A percentile compares a stretch with the other conserved stretches of the same genome.
Conservation (phyloP, 2,113 vertebrate species). For the Erinaceus europaeus region DNA sequence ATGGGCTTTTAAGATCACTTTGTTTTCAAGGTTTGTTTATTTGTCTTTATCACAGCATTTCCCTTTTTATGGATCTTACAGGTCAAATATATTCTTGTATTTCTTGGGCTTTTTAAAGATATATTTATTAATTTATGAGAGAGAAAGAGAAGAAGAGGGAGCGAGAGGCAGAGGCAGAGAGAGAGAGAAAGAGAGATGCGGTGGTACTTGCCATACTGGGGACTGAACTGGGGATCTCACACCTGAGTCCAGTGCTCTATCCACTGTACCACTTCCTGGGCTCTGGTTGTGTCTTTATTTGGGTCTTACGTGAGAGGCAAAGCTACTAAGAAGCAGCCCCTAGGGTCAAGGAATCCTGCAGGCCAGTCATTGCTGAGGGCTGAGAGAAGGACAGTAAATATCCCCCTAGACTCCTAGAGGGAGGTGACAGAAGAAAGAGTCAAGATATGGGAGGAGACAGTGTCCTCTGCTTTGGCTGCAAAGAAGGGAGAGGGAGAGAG, state of each 20-base stretch:
- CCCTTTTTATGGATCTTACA: neutral
- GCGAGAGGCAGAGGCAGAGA: too few species aligned
- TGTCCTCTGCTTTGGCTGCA: neutral
- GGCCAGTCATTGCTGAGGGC: neutral
- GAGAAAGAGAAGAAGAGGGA: too few species aligned
- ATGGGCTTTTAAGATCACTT: neutral
- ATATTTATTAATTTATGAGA: too few species aligned
- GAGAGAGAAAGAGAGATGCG: too few species aligned
- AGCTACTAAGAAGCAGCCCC: too few species aligned
- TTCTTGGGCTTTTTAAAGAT: too few species aligned
- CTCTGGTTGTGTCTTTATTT: neutral
- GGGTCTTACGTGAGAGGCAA: neutral
- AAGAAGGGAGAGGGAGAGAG: neutral
- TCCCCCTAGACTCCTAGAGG: neutral
- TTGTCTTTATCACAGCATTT: neutral
- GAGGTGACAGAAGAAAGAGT: neutral
- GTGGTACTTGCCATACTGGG: too few species aligned
- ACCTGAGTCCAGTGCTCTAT: too few species aligned
- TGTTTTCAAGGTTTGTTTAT: neutral
- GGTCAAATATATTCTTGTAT: neutral
- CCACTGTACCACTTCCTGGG: too few species aligned
- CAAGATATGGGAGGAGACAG: neutral
- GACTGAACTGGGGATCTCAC: too few species aligned
- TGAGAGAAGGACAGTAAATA: too few species aligned
- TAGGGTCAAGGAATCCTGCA: too few species aligned